Evolutionary conservation across 2,888 invertebrate species (phyloP).

Genomic region (Dasysyrphus albostriatus): DNA sequence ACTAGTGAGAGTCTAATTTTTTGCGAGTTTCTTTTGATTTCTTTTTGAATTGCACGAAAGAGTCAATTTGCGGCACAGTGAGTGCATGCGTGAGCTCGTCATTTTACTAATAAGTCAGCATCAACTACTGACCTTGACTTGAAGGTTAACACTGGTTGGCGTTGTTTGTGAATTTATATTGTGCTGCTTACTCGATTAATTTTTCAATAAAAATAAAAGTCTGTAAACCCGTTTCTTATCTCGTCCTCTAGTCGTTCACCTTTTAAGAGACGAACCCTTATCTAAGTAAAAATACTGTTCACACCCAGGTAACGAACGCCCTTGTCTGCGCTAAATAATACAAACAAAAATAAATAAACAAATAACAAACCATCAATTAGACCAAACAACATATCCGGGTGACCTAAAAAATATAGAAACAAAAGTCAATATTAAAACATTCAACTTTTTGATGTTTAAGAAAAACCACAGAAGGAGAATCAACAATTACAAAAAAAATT

Average conservation of each 20-base stretch:
- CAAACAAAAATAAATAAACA: background rate
- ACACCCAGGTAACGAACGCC: background rate
- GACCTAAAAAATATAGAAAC: slow-evolving; percentile 41
- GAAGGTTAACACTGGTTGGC: background rate
- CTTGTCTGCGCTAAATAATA: background rate
- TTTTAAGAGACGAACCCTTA: background rate
- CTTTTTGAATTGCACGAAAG: no score
- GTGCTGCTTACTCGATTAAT: no score
- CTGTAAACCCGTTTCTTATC: background rate
- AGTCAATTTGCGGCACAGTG: no score
- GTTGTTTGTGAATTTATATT: no score
- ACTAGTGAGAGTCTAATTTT: no score
- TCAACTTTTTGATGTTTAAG: slow-evolving; percentile 1
- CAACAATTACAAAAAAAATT: slow-evolving; percentile 40
- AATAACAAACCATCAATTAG: slow-evolving; percentile 16
- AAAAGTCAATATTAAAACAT: slow-evolving; percentile 17
- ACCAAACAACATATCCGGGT: slow-evolving; percentile 56
- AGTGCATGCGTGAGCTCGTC: no score
- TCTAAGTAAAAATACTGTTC: background rate
- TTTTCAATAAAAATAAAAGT: no score
- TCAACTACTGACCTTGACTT: background rate
- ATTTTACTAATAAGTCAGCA: background rate
- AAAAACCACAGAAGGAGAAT: background rate
- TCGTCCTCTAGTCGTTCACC: background rate
- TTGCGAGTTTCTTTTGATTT: no score